A percentile compares a stretch with the other conserved stretches of the same genome.
Conservation (phyloP, 2,888 invertebrate species). For the Lasioglossum oenotherae region DNA sequence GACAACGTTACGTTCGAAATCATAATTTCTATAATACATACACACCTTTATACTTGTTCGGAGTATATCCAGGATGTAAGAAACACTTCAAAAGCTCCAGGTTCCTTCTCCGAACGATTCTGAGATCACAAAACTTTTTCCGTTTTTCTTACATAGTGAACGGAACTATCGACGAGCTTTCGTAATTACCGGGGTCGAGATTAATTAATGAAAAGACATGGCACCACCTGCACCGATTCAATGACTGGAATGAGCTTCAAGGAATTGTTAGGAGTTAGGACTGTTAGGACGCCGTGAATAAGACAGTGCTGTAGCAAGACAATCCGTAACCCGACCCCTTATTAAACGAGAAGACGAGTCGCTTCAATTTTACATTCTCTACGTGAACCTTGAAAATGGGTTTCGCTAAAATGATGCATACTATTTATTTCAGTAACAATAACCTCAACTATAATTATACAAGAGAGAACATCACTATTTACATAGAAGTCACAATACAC, state of each 20-base stretch:
- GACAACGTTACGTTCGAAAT: not conserved
- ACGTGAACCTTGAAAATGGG: not conserved
- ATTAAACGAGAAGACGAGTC: not conserved
- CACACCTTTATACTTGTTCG: not conserved
- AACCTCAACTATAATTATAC: not conserved
- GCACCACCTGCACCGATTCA: slow-evolving; percentile 2
- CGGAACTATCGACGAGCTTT: not conserved
- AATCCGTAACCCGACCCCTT: slow-evolving; percentile 10
- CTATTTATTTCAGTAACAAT: not conserved
- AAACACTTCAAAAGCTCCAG: not conserved
- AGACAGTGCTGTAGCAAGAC: slow-evolving; percentile 50
- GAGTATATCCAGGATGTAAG: not conserved
- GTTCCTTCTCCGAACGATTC: not conserved
- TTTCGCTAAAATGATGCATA: not conserved
- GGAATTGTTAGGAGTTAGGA: slow-evolving; percentile 22
- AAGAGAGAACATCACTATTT: not conserved
- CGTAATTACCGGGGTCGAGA: slow-evolving; percentile 3
- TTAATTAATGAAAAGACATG: not conserved
- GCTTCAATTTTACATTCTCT: not conserved
- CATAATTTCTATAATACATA: not conserved
- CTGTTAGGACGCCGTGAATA: slow-evolving; percentile 40
- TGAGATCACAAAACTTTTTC: not conserved
- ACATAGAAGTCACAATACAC: not conserved
- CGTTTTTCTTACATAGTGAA: slow-evolving; percentile 4
- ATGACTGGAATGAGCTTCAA: slow-evolving; percentile 51